Percentiles rank a stretch among this genome's conserved stretches.
Evolutionary conservation across 2,113 vertebrate genomes (phyloP).

Genomic region (Zosterops hypoxanthus): DNA sequence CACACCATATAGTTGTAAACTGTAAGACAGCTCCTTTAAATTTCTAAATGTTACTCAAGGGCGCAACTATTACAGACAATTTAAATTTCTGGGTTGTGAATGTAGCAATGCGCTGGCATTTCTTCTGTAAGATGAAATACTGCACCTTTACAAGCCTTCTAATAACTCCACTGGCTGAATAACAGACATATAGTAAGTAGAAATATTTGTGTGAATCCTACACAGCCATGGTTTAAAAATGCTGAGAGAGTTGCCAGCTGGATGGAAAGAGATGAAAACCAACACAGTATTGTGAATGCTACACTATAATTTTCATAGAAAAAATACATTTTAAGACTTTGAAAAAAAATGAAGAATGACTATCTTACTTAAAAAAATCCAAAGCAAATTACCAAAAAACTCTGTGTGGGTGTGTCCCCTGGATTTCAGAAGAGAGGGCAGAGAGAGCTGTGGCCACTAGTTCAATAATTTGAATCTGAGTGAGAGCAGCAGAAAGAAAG

Average conservation of each 20-base stretch:
- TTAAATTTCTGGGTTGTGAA: background rate
- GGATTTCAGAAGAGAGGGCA: background rate
- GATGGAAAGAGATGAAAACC: background rate
- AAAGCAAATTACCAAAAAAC: background rate
- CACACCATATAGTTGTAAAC: background rate
- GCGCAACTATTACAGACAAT: background rate
- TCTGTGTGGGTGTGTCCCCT: background rate
- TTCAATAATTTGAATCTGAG: background rate
- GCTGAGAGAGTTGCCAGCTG: background rate
- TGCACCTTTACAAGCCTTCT: background rate
- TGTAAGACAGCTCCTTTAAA: background rate
- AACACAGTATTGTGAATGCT: background rate
- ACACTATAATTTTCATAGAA: background rate
- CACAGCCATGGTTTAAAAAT: background rate
- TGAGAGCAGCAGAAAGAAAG: background rate
- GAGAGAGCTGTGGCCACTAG: background rate
- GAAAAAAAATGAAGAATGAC: background rate
- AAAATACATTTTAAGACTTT: background rate
- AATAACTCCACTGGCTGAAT: background rate
- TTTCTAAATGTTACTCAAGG: background rate
- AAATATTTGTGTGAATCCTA: background rate
- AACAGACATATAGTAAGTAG: background rate
- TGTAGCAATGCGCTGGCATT: background rate
- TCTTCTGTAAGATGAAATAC: background rate
- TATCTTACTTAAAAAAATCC: background rate